Percentiles rank a stretch among this genome's conserved stretches.
Conservation (phyloP, 1,140 invertebrate species). For the Drosophila rufa region DNA sequence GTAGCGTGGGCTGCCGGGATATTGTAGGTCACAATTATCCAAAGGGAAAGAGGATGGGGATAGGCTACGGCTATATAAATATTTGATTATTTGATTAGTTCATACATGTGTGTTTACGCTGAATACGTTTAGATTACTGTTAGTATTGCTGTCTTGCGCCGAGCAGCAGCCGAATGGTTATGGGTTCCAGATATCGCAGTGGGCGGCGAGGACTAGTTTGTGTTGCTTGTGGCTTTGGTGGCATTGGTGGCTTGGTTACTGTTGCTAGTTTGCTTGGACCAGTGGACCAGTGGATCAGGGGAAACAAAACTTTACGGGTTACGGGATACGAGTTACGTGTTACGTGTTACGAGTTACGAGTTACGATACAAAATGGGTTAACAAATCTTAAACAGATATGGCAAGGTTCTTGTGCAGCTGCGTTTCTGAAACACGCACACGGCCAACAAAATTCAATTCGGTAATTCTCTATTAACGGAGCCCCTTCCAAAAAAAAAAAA, state of each 20-base stretch:
- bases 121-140: conserved; percentile 69
- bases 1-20: conserved; percentile 40
- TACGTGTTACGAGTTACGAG: conserved; percentile 3
- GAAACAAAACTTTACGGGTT: conserved; percentile 36
- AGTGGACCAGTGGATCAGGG: conserved; percentile 21
- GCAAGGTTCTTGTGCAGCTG: conserved; percentile 65
- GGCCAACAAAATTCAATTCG: conserved; percentile 61
- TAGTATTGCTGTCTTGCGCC: conserved; percentile 69
- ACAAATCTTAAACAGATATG: conserved; percentile 74
- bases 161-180: conserved; percentile 74
- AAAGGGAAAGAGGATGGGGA: conserved; percentile 30
- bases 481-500: too few relatives aligned
- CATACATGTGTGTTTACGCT: conserved; percentile 54
- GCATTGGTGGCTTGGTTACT: conserved; percentile 59
- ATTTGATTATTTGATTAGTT: conserved; percentile 76
- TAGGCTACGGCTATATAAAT: conserved; percentile 74
- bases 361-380: conserved; percentile 42
- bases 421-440: conserved; percentile 66
- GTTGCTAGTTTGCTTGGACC: conserved; percentile 79
- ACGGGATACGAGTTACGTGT: conserved; percentile 15
- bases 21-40: conserved; percentile 29
- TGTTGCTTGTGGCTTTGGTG: conserved; percentile 61
- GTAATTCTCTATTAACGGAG: too few relatives aligned
- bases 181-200: conserved; percentile 49
- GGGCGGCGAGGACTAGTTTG: conserved; percentile 73